Evolutionary conservation across 2,888 invertebrate genomes (phyloP), one percentile per base, ranked within the genome.

Genomic region (Zygogramma bicolorata): DNA sequence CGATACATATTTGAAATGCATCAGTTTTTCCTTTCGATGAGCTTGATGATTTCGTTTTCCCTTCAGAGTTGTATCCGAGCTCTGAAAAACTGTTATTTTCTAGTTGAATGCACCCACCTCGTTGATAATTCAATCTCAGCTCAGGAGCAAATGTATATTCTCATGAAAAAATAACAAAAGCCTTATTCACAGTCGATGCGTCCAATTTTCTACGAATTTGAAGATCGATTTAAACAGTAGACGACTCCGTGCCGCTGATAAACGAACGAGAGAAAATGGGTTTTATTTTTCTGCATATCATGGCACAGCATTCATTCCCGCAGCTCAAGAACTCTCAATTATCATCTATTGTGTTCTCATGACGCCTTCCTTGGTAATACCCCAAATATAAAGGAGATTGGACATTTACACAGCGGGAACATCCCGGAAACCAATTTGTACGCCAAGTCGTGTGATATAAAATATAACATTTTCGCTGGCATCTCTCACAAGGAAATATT

Each of bases 221-320:
- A 53, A 13, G n/a, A 25, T 53, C 53, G 27, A 53, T 53, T 53
- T 13, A 53, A 22, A 13, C 53, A 53, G 53, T 10, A 13, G 53
- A 5, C 13, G 15, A n/a, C 22, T 53, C 27, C 13, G 27, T 25
- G 53, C 7, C 15, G 22, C 25, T 27, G n/a, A 53, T 25, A 53
- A 27, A 53, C 13, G 25, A n/a, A 15, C 53, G 10, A 27, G 25
- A 27, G 53, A 53, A 53, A 53, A 25, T 27, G 4, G 53, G 27
- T 53, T 53, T 53, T 53, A 53, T 53, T 53, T 53, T 53, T 53
- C 53, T 53, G 53, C 53, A 53, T 53, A 53, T 25, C 13, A 53
- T 25, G 25, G 53, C 53, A 13, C 1, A n/a, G n/a, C 53, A 27
- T 25, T 15, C 46, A 46, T 18, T 20, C 46, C 15, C 15, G n/a